A percentile compares a stretch with the other conserved stretches of the same genome.
These are phyloP conservation scores for Colletes latitarsis DNA, from an alignment of 1,140 invertebrate species.

Conservation along the genomic window DNA sequence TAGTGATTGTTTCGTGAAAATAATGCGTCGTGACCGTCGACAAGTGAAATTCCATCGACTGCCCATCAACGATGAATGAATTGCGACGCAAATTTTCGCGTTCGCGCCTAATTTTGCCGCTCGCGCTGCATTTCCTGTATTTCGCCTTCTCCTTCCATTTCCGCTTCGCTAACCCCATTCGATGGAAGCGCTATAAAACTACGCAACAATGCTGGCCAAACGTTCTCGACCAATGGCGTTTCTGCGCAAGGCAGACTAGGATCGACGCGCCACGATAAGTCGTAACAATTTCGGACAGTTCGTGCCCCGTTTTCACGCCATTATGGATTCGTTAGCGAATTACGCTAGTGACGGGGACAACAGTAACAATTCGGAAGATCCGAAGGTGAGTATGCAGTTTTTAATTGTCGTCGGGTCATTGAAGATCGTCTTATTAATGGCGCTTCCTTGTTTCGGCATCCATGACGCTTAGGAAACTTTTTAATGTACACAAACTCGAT, in stretches of 20 bases:
- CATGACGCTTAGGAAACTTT: constrained; percentile 28
- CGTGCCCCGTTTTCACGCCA: constrained; percentile 61
- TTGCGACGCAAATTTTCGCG: background rate
- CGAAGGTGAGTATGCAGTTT: constrained; percentile 68
- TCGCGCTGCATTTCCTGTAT: constrained; percentile 32
- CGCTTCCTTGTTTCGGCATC: background rate
- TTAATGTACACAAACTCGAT: constrained; percentile 25
- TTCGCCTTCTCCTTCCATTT: constrained; percentile 6
- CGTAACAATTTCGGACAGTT: constrained; percentile 42
- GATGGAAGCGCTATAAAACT: constrained; percentile 22
- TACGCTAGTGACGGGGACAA: constrained; percentile 79
- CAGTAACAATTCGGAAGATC: constrained; percentile 77
- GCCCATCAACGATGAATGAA: background rate
- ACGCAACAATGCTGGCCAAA: constrained; percentile 4
- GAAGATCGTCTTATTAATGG: background rate
- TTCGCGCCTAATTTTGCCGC: constrained; percentile 30
- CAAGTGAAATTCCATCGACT: background rate
- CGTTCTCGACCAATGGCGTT: constrained; percentile 42
- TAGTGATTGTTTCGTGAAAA: background rate
- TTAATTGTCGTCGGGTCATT: background rate
- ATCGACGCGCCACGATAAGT: constrained; percentile 42
- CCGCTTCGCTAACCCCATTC: constrained; percentile 32
- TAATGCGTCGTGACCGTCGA: background rate
- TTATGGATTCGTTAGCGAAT: constrained; percentile 80
- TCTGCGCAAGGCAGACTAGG: constrained; percentile 33